These are phyloP conservation scores for Tachyglossus aculeatus DNA, from an alignment of 2,797 vertebrate genomes.

Conservation along the genomic window DNA sequence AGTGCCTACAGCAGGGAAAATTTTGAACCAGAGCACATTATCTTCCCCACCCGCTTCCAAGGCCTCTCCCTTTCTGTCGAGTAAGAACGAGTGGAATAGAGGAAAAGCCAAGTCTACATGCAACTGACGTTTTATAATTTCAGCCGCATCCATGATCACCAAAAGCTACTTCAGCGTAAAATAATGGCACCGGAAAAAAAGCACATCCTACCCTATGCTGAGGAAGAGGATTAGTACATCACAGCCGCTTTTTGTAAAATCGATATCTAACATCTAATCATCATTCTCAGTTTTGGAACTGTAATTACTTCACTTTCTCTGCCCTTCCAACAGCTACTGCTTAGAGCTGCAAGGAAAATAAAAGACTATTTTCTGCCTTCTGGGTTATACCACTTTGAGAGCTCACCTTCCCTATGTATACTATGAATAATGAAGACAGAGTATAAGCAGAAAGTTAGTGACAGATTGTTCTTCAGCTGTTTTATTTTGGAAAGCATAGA, in stretches of 20 bases:
- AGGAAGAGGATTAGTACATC: conserved; percentile 51
- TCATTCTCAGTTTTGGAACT: conserved; percentile 7
- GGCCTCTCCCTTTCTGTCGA: too few relatives aligned
- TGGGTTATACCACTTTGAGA: background rate
- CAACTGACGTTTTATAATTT: background rate
- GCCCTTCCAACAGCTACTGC: background rate
- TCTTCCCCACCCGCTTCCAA: too few relatives aligned
- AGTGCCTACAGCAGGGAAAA: background rate
- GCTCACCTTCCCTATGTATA: background rate
- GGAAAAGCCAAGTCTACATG: conserved; percentile 15
- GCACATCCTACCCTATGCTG: conserved; percentile 40
- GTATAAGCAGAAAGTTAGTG: background rate
- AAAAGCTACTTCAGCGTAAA: conserved; percentile 62
- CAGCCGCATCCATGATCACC: conserved; percentile 49
- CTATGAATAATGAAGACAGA: background rate
- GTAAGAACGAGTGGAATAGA: too few relatives aligned
- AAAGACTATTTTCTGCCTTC: background rate
- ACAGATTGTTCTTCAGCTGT: background rate
- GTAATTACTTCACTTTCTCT: background rate
- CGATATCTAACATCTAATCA: conserved; percentile 36
- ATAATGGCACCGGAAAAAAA: conserved; percentile 33
- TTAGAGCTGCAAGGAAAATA: accelerated
- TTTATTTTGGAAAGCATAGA: background rate
- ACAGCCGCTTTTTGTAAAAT: conserved; percentile 33
- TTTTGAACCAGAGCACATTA: conserved; percentile 34